Evolutionary conservation across 1,140 invertebrate species (phyloP), one percentile per base, ranked within the genome.

Genomic region (Danaus plexippus): DNA sequence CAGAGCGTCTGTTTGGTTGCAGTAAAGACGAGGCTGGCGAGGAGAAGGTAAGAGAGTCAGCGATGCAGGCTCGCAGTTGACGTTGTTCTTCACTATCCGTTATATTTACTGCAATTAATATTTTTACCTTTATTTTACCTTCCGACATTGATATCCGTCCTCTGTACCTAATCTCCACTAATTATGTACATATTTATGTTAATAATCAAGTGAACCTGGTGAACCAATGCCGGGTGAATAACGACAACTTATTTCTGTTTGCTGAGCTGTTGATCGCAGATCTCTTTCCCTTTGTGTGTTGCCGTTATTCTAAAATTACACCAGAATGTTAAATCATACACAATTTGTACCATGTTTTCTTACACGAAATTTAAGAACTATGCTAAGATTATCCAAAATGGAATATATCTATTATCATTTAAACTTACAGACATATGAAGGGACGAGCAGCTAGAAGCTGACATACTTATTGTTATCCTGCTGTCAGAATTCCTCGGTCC

Each of bases 181-280:
- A 10, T 12, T 45, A 11, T 12, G 12, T 45, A 45, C 12, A 45
- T 11, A 45, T n/a, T 11, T 12, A 45, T n/a, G 43, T 11, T 12
- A 3, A 45, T 7, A 40, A 44, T 22, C 12, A 54, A 32, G 45
- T 12, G 6, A 11, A 80, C 78, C 74, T 69, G 77, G 75, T 47
- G 78, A 73, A 8, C 69, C 55, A 41, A 72, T 55, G 8, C 69
- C 71, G 0, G 75, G 70, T 4, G 74, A 66, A 43, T 67, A 67
- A 4, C 80, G 62, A 48, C 77, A 84, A 57, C 70, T 83, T 47
- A 84, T 84, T 9, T 83, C 80, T 0, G 80, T 86, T 58, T 86
- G 80, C 54, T 84, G 80, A 0, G 74, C 73, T 9, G 63, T 72
- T 41, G 77, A 77, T 0, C 79, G 75, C 54, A 84, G 56, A 9